Percentiles rank a stretch among this genome's conserved stretches.
Conservation (phyloP, 1,140 invertebrate species). For the Bombus picipes region DNA sequence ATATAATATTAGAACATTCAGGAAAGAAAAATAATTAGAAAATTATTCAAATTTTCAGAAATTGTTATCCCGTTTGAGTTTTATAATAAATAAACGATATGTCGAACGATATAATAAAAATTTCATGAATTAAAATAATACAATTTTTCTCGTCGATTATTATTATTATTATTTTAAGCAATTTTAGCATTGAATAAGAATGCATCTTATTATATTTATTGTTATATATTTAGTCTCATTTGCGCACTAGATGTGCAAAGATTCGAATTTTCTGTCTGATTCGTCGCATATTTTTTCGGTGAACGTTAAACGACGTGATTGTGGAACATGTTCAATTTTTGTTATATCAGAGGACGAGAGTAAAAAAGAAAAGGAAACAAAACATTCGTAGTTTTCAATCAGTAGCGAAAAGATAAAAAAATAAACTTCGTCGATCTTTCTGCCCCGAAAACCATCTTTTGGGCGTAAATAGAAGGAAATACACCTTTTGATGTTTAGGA, state of each 20-base stretch:
- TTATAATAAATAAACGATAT: background rate
- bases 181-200: background rate
- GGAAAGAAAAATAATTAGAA: too few species aligned
- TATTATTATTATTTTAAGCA: background rate
- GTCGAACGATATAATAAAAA: background rate
- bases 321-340: background rate
- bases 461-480: background rate
- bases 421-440: constrained; percentile 8
- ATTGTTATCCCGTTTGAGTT: background rate
- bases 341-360: background rate
- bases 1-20: background rate
- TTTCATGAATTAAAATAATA: background rate
- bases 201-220: background rate
- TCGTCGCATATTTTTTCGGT: background rate
- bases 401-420: background rate
- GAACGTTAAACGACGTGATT: too few species aligned
- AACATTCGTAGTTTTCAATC: background rate
- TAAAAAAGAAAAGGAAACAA: too few species aligned
- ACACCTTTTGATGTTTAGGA: background rate
- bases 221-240: background rate
- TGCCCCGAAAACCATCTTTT: background rate
- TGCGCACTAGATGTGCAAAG: background rate
- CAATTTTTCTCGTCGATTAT: too few species aligned
- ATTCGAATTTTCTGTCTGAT: background rate
- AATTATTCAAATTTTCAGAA: background rate